Conservation (phyloP, 2,113 vertebrate genomes). For the Coptodon rendalli region DNA sequence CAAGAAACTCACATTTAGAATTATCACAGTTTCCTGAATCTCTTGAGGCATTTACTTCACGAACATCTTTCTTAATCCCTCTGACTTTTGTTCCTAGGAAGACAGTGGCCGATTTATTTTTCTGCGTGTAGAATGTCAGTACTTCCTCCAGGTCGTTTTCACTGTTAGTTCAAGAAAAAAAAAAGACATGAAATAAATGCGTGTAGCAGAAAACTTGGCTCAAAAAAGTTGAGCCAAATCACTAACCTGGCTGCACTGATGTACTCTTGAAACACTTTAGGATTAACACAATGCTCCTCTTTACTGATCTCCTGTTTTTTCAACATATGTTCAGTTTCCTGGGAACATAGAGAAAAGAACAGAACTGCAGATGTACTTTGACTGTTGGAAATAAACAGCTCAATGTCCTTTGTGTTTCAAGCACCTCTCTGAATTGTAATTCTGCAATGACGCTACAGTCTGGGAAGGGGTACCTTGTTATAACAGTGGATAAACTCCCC, state of each 20-base stretch:
- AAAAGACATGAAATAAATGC: slow-evolving; percentile 17
- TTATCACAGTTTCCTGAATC: slow-evolving; percentile 45
- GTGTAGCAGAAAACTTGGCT: neutral
- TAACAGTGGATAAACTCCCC: slow-evolving; percentile 87
- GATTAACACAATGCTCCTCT: slow-evolving; percentile 77
- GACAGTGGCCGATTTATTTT: slow-evolving; percentile 86
- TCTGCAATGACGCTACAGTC: neutral
- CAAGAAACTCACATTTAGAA: slow-evolving; percentile 73
- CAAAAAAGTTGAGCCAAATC: neutral
- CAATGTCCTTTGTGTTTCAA: neutral
- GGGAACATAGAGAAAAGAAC: neutral
- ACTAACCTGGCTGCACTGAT: slow-evolving; percentile 84
- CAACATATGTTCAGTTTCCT: slow-evolving; percentile 89
- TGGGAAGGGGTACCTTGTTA: slow-evolving; percentile 74
- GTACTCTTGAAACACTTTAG: slow-evolving; percentile 83
- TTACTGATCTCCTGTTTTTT: slow-evolving; percentile 72
- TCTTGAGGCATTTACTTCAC: slow-evolving; percentile 29
- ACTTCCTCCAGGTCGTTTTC: slow-evolving; percentile 92
- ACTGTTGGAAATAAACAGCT: neutral
- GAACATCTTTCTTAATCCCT: slow-evolving; percentile 54
- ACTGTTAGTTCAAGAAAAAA: slow-evolving; percentile 63
- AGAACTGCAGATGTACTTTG: neutral
- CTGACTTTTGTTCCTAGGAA: slow-evolving; percentile 81
- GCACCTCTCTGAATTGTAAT: neutral
- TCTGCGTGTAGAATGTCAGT: slow-evolving; percentile 92